phyloP scores from a whole-genome alignment of 1,140 invertebrate species.

The Drosophila bipectinata region DNA sequence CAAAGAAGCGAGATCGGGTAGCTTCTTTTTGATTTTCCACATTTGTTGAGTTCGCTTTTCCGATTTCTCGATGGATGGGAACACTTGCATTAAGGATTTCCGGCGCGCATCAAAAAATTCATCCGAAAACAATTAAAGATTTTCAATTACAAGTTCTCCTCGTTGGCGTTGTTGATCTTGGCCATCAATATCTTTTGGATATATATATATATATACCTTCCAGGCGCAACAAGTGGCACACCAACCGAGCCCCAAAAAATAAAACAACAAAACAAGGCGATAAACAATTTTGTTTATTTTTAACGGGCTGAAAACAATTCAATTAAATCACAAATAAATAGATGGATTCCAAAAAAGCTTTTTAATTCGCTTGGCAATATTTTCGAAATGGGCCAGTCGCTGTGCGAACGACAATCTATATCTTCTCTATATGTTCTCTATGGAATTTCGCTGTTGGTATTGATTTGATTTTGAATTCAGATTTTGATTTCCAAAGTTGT shows the following conservation, averaged over 20 bases:
- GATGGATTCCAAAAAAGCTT: conserved; percentile 66
- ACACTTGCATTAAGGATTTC: conserved; percentile 75
- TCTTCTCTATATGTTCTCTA: conserved; percentile 3
- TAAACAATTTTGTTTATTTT: conserved; percentile 70
- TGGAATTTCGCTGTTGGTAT: conserved; percentile 17
- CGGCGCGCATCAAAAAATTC: conserved; percentile 63
- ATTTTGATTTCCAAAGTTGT: conserved; percentile 26
- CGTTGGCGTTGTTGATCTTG: conserved; percentile 29
- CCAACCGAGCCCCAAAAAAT: conserved; percentile 9
- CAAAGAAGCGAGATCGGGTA: conserved; percentile 30
- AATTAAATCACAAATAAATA: conserved; percentile 82
- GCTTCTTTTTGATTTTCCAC: not conserved
- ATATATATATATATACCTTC: not conserved
- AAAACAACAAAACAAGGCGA: conserved; percentile 31
- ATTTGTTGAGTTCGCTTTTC: not conserved
- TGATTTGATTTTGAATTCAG: conserved; percentile 47
- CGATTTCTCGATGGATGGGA: conserved; percentile 14
- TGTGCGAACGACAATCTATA: conserved; percentile 1
- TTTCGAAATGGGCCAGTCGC: conserved; percentile 25
- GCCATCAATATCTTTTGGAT: conserved; percentile 19
- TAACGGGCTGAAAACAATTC: conserved; percentile 68
- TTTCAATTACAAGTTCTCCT: conserved; percentile 38
- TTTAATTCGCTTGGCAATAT: conserved; percentile 50
- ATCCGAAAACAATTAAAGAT: conserved; percentile 72
- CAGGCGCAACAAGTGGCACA: conserved; percentile 52